Conservation (phyloP, 2,113 vertebrate species). For the Amphiprion percula region DNA sequence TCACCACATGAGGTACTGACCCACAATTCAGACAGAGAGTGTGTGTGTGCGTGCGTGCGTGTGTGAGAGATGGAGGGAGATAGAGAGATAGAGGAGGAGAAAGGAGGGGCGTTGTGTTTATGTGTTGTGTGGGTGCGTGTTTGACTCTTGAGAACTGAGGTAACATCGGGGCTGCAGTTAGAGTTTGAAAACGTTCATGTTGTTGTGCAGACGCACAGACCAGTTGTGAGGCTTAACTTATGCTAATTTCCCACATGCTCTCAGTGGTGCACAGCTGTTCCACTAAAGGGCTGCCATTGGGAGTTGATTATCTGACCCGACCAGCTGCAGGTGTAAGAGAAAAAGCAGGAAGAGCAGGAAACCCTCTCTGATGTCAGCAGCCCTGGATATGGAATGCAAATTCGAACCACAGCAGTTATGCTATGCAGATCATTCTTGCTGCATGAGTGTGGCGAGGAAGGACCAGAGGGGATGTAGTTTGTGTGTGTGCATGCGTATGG, state of each 20-base stretch:
- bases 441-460: background rate
- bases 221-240: constrained; percentile 37
- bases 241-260: constrained; percentile 80
- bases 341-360: constrained; percentile 66
- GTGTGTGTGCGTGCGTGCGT: constrained; percentile 13
- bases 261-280: constrained; percentile 80
- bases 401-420: constrained; percentile 30
- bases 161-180: constrained; percentile 34
- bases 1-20: constrained; percentile 85
- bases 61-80: constrained; percentile 10
- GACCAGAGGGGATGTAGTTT: background rate
- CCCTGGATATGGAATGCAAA: constrained; percentile 56
- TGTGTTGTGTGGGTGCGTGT: constrained; percentile 36
- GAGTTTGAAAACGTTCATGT: constrained; percentile 62
- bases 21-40: constrained; percentile 52
- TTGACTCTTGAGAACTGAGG: constrained; percentile 37
- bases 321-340: constrained; percentile 80
- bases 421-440: constrained; percentile 16
- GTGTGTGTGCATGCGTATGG: too few relatives aligned
- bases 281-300: constrained; percentile 75
- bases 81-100: constrained; percentile 37
- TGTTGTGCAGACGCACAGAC: constrained; percentile 53
- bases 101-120: constrained; percentile 50
- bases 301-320: constrained; percentile 79
- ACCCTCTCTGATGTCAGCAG: constrained; percentile 59